Percentiles rank a stretch among this genome's conserved stretches.
Evolutionary conservation across 2,797 vertebrate species (phyloP).

Genomic region (Xiphorhynchus erythropygius): DNA sequence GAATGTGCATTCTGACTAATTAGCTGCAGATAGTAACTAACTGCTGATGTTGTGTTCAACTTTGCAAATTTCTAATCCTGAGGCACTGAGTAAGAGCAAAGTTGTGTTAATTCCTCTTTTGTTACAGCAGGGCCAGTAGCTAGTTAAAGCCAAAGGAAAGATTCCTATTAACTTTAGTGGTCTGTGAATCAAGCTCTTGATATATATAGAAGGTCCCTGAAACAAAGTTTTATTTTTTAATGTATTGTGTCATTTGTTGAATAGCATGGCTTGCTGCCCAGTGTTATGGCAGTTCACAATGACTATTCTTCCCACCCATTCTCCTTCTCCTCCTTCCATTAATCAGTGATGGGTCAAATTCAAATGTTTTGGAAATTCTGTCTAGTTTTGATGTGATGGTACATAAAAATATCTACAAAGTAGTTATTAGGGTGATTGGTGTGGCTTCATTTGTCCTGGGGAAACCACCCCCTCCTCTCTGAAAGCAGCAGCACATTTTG

Average conservation of each 20-base stretch:
- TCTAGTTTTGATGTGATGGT: conserved; percentile 48
- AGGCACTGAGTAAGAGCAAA: neutral
- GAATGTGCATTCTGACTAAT: neutral
- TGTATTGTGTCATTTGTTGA: conserved; percentile 65
- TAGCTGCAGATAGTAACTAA: neutral
- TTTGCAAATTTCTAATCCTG: neutral
- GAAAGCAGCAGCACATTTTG: conserved; percentile 46
- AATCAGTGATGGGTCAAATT: conserved; percentile 55
- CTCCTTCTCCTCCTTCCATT: conserved; percentile 59
- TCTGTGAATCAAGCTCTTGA: conserved; percentile 45
- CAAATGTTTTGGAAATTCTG: conserved; percentile 42
- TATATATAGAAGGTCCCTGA: conserved; percentile 60
- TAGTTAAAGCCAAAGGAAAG: conserved; percentile 43
- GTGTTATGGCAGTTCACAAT: conserved; percentile 59
- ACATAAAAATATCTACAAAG: conserved; percentile 56
- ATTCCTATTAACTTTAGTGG: conserved; percentile 29
- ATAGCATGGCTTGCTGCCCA: conserved; percentile 56
- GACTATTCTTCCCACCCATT: conserved; percentile 65
- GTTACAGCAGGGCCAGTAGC: neutral
- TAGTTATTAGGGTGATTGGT: conserved; percentile 35
- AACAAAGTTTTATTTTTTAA: conserved; percentile 59
- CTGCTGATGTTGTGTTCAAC: neutral
- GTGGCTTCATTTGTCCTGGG: conserved; percentile 56
- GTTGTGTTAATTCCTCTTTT: neutral
- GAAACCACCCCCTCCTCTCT: conserved; percentile 32